A percentile compares a stretch with the other conserved stretches of the same genome.
phyloP scores from a whole-genome alignment of 2,113 vertebrate genomes.

The Gorsachius goisagi region DNA sequence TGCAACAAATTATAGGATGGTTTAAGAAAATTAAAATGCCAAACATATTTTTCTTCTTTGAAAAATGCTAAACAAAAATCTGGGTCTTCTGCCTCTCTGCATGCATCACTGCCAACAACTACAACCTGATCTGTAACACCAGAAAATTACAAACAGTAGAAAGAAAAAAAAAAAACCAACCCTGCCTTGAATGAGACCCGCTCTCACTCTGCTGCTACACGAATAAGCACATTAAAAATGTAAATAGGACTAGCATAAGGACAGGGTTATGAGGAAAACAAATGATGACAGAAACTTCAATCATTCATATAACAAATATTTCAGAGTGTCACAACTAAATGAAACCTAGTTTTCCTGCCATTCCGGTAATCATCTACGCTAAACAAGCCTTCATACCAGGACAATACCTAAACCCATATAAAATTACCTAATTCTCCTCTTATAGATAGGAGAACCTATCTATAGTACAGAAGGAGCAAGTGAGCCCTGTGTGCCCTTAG shows the following conservation, averaged over 20 bases:
- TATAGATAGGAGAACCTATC: background rate
- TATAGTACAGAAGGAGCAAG: constrained; percentile 22
- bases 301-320: background rate
- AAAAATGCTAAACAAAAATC: constrained; percentile 48
- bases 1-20: constrained; percentile 31
- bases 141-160: background rate
- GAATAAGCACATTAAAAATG: constrained; percentile 24
- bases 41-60: constrained; percentile 33
- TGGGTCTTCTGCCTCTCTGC: constrained; percentile 41
- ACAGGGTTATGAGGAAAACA: background rate
- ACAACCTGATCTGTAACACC: constrained; percentile 39
- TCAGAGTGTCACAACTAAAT: background rate
- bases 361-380: background rate
- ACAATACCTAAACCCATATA: background rate
- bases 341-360: background rate
- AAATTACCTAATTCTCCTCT: background rate
- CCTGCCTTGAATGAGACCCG: background rate
- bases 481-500: constrained; percentile 2
- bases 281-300: constrained; percentile 1
- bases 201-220: background rate
- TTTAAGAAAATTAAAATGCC: constrained; percentile 58
- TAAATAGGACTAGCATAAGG: constrained; percentile 14
- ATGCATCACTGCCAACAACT: constrained; percentile 42
- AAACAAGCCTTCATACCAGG: background rate
- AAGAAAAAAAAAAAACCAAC: background rate